phyloP scores from a whole-genome alignment of 2,888 invertebrate species.

The Temnothorax rugatulus region DNA sequence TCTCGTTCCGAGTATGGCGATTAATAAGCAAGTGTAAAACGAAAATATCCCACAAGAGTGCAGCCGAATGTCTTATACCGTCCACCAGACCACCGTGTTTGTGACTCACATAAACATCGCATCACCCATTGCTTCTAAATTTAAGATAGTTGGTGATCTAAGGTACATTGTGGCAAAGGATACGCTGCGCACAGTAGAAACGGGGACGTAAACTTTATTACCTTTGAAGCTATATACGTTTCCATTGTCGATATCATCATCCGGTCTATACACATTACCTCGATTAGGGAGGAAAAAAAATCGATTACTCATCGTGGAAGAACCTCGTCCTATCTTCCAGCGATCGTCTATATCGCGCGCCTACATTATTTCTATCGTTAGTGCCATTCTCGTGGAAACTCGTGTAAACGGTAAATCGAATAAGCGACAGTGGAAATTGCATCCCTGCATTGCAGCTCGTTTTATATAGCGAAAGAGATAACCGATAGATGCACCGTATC shows the following conservation, averaged over 20 bases:
- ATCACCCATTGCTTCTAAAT: conserved; percentile 54
- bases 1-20: conserved; percentile 29
- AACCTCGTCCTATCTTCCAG: conserved; percentile 42
- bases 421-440: conserved; percentile 42
- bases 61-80: conserved; percentile 53
- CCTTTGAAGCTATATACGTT: conserved; percentile 6
- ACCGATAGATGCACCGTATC: conserved; percentile 32
- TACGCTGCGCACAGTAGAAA: conserved; percentile 30
- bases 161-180: conserved; percentile 31
- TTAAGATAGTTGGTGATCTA: conserved; percentile 51
- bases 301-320: conserved; percentile 40
- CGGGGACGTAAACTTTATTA: conserved; percentile 47
- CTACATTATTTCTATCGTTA: conserved; percentile 38
- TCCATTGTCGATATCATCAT: conserved; percentile 41
- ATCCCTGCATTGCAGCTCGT: conserved; percentile 33
- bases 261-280: conserved; percentile 30
- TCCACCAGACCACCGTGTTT: conserved; percentile 54
- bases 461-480: conserved; percentile 19
- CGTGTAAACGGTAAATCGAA: conserved; percentile 38
- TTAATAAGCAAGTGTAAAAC: conserved; percentile 37
- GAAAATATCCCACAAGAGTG: conserved; percentile 51
- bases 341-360: conserved; percentile 32
- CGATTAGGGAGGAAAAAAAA: conserved; percentile 21
- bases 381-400: conserved; percentile 2
- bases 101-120: conserved; percentile 51